Evolutionary conservation across 2,888 invertebrate genomes (phyloP).

Genomic region (Hirtodrosophila duncani): DNA sequence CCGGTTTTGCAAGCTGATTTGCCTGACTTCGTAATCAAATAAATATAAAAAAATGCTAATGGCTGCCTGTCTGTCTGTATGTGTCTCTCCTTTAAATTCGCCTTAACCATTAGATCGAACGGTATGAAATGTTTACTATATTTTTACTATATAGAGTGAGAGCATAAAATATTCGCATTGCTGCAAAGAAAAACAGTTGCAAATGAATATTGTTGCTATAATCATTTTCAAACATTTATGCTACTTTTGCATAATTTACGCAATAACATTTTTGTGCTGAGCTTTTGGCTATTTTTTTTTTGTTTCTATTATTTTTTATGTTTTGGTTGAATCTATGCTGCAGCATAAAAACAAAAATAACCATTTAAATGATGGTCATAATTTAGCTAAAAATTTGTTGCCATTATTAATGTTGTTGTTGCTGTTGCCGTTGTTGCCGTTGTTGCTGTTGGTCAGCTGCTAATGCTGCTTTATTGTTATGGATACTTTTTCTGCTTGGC

Average conservation of each 20-base stretch:
- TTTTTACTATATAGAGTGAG: too few relatives aligned
- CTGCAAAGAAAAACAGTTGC: conserved; percentile 44
- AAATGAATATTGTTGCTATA: conserved; percentile 29
- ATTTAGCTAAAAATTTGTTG: conserved; percentile 59
- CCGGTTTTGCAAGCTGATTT: too few relatives aligned
- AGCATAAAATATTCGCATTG: too few relatives aligned
- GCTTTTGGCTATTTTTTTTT: conserved; percentile 49
- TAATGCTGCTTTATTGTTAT: conserved; percentile 67
- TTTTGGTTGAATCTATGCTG: too few relatives aligned
- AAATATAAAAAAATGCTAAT: too few relatives aligned
- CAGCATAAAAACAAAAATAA: conserved; percentile 32
- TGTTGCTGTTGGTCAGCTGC: conserved; percentile 47
- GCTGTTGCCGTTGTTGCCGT: background rate
- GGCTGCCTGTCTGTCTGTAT: too few relatives aligned
- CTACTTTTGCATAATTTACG: conserved; percentile 48
- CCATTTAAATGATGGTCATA: conserved; percentile 63
- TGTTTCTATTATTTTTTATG: conserved; percentile 3
- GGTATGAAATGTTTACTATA: too few relatives aligned
- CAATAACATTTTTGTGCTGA: conserved; percentile 60
- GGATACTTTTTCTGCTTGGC: conserved; percentile 32
- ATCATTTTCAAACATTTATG: conserved; percentile 28
- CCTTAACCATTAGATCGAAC: too few relatives aligned
- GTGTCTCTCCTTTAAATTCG: too few relatives aligned
- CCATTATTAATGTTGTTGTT: conserved; percentile 23
- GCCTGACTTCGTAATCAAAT: too few relatives aligned